These are phyloP conservation scores for Raja brachyura DNA, from an alignment of 2,113 vertebrate genomes.

Conservation along the genomic window DNA sequence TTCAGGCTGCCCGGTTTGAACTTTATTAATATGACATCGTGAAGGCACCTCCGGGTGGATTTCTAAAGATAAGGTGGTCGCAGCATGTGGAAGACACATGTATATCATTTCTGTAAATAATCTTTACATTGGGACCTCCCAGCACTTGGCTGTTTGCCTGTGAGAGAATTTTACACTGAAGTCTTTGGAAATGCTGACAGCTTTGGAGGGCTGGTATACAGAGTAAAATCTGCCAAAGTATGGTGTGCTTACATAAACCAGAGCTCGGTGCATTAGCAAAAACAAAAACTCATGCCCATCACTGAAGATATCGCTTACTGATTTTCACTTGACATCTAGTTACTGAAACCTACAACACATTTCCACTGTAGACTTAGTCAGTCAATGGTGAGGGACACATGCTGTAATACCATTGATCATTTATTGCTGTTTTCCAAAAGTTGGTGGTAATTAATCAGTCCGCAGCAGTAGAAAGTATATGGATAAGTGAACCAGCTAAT, in stretches of 20 bases:
- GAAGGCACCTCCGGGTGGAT: background rate
- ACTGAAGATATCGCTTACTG: background rate
- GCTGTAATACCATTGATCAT: background rate
- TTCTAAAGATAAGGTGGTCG: background rate
- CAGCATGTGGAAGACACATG: background rate
- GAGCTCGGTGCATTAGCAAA: background rate
- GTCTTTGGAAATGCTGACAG: background rate
- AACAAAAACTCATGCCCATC: background rate
- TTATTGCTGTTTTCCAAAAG: background rate
- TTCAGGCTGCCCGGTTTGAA: too few species aligned
- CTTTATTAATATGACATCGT: background rate
- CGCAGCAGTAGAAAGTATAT: background rate
- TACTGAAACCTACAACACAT: background rate
- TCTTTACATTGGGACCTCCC: background rate
- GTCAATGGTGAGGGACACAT: background rate
- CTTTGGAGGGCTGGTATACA: background rate
- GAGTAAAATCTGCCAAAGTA: background rate
- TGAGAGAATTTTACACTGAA: background rate
- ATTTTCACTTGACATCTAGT: slow-evolving; percentile 2
- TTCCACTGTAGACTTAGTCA: background rate
- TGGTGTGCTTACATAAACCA: background rate
- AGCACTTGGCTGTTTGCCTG: background rate
- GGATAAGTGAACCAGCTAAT: background rate
- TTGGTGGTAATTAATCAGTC: background rate
- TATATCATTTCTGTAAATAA: background rate